Evolutionary conservation across 2,797 vertebrate species (phyloP).

Genomic region (Acanthurus lineatus): DNA sequence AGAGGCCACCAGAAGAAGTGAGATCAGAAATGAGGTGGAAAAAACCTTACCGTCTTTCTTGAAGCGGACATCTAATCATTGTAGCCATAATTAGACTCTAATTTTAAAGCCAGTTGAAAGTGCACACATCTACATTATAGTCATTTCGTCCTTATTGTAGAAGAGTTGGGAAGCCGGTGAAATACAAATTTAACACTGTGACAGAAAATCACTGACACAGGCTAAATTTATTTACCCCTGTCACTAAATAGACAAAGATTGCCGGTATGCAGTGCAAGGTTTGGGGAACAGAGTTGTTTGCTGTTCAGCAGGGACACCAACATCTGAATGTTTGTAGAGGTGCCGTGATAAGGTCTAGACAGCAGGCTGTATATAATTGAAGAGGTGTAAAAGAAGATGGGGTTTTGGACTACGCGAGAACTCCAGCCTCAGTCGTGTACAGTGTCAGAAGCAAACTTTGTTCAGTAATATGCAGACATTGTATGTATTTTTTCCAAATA

Average conservation of each 20-base stretch:
- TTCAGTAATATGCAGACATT: constrained; percentile 18
- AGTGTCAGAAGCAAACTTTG: constrained; percentile 55
- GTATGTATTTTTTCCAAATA: constrained; percentile 13
- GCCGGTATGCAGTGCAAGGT: neutral
- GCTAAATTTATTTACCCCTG: neutral
- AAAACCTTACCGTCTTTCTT: constrained; percentile 4
- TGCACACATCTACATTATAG: neutral
- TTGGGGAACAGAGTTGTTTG: constrained; percentile 15
- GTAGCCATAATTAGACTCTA: constrained; percentile 8
- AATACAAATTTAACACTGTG: neutral
- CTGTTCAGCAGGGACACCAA: constrained; percentile 8
- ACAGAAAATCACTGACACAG: constrained; percentile 8
- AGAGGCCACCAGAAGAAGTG: constrained; percentile 14
- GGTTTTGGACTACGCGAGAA: constrained; percentile 70
- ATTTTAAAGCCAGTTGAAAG: constrained; percentile 12
- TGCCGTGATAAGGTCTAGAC: constrained; percentile 81
- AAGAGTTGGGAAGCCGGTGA: neutral
- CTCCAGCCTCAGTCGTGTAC: constrained; percentile 59
- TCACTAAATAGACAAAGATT: neutral
- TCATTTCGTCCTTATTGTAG: neutral
- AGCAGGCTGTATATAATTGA: constrained; percentile 84
- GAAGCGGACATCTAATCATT: constrained; percentile 9
- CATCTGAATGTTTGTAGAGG: constrained; percentile 55
- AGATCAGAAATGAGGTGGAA: constrained; percentile 3
- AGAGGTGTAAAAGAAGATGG: constrained; percentile 87